These are phyloP conservation scores for Mormyrus iriodes DNA, from an alignment of 2,113 vertebrate species.

Conservation along the genomic window DNA sequence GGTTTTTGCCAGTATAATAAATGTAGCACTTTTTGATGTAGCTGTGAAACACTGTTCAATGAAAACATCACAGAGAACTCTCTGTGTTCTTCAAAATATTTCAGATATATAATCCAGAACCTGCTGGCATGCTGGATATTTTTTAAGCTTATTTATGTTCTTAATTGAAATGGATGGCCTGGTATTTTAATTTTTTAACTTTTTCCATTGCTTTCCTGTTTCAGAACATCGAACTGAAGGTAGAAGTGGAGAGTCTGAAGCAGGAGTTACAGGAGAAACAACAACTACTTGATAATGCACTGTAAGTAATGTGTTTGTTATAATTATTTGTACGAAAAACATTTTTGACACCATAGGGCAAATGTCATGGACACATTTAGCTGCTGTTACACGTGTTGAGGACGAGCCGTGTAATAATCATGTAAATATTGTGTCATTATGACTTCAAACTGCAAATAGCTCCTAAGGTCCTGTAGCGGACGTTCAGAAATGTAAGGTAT, in stretches of 20 bases:
- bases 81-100: neutral
- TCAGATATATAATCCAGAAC: neutral
- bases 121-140: neutral
- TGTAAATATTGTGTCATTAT: neutral
- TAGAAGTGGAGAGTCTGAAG: conserved; percentile 89
- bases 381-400: neutral
- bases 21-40: neutral
- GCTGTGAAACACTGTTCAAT: neutral
- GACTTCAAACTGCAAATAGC: neutral
- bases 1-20: neutral
- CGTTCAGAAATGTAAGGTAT: neutral
- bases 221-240: conserved; percentile 92
- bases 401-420: neutral
- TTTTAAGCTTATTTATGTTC: neutral
- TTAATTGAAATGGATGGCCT: neutral
- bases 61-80: neutral
- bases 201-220: conserved; percentile 28
- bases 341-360: neutral
- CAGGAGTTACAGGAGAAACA: conserved; percentile 82
- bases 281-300: conserved; percentile 67
- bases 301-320: conserved; percentile 60
- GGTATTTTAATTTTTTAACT: neutral
- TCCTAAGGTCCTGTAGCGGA: neutral
- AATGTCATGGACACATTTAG: neutral
- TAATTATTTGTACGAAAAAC: neutral